Conservation (phyloP, 2,113 vertebrate species). For the Pomatorhinus ruficollis region DNA sequence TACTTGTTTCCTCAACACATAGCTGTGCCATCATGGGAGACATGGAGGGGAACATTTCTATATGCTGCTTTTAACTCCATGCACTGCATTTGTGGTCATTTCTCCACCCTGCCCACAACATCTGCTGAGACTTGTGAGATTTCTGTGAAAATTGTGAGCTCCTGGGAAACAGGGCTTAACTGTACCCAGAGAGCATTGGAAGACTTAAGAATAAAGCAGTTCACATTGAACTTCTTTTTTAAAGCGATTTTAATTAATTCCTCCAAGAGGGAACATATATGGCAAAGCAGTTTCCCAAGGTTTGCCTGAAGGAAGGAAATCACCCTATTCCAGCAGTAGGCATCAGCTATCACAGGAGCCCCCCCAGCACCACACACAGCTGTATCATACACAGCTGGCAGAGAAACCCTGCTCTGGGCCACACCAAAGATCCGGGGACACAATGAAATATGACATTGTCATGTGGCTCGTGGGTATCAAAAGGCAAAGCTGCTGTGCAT, state of each 20-base stretch:
- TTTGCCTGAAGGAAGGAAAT: neutral
- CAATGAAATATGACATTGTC: neutral
- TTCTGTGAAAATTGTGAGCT: neutral
- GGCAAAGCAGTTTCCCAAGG: neutral
- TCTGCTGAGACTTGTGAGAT: neutral
- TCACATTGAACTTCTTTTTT: neutral
- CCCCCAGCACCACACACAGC: neutral
- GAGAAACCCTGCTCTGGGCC: neutral
- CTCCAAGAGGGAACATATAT: neutral
- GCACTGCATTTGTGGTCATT: neutral
- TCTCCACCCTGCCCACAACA: neutral
- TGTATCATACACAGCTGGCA: neutral
- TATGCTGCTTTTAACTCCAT: neutral
- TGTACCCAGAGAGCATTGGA: neutral
- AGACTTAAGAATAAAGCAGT: conserved; percentile 20
- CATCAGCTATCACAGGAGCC: neutral
- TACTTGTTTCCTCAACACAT: neutral
- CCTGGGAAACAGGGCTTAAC: neutral
- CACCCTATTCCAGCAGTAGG: neutral
- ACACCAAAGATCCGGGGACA: neutral
- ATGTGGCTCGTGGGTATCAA: rapidly evolving
- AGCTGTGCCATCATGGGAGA: neutral
- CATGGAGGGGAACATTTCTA: neutral
- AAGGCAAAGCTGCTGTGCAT: neutral
- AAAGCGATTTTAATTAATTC: conserved; percentile 25